These are phyloP conservation scores for Carcinoscorpius rotundicauda DNA, from an alignment of 1,140 invertebrate species.

Conservation along the genomic window DNA sequence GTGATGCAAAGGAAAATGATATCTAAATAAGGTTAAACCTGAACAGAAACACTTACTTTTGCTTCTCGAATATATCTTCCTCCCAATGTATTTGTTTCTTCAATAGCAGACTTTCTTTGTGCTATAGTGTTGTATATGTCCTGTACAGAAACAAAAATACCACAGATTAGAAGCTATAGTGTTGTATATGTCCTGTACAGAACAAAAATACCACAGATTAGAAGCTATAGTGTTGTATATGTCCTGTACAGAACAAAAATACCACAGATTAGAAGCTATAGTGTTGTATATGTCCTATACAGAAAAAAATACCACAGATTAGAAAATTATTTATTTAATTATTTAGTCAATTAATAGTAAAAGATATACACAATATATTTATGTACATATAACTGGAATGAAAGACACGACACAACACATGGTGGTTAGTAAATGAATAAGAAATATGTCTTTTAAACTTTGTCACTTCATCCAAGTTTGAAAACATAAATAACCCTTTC, in stretches of 20 bases:
- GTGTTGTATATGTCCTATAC: constrained; percentile 76
- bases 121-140: constrained; percentile 76
- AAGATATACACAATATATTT: too few species aligned
- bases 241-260: constrained; percentile 48
- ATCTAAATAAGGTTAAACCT: too few species aligned
- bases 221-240: constrained; percentile 69
- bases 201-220: constrained; percentile 8
- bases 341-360: too few species aligned
- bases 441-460: too few species aligned
- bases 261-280: constrained; percentile 41
- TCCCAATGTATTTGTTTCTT: constrained; percentile 87
- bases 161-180: constrained; percentile 45
- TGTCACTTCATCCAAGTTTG: too few species aligned
- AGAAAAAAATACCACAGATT: constrained; percentile 18
- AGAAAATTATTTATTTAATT: too few species aligned
- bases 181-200: constrained; percentile 72
- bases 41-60: constrained; percentile 57
- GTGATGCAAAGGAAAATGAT: too few species aligned
- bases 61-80: constrained; percentile 92
- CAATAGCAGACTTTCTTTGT: constrained; percentile 81
- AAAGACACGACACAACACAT: too few species aligned
- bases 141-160: constrained; percentile 42
- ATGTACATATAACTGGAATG: too few species aligned
- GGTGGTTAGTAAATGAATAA: too few species aligned
- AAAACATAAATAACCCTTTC: too few species aligned